Conservation (phyloP, 2,888 invertebrate species). For the Scaptomyza reducta region DNA sequence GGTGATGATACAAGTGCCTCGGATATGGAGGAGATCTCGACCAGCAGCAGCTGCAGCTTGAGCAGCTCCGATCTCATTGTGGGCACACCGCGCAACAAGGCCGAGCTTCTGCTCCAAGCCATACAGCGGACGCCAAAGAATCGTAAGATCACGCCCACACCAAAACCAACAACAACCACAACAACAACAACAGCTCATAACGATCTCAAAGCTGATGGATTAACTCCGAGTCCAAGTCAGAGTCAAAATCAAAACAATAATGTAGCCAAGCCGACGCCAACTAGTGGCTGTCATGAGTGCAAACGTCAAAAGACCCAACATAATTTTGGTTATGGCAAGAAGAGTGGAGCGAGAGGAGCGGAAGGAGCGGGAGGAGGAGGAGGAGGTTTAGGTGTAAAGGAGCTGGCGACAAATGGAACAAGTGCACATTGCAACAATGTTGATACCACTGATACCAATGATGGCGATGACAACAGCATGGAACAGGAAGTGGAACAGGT, state of each 20-base stretch:
- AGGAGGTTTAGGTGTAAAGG: neutral
- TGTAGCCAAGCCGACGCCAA: constrained; percentile 34
- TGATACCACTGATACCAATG: neutral
- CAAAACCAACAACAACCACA: constrained; percentile 37
- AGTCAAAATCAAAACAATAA: constrained; percentile 48
- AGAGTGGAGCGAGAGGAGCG: neutral
- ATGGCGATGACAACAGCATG: constrained; percentile 42
- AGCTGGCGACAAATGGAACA: neutral
- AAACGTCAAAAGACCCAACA: constrained; percentile 84
- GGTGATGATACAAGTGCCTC: constrained; percentile 57
- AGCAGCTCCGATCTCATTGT: constrained; percentile 79
- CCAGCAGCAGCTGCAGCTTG: constrained; percentile 71
- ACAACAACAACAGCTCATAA: constrained; percentile 23
- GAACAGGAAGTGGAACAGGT: constrained; percentile 38
- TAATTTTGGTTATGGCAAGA: constrained; percentile 62
- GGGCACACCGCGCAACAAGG: constrained; percentile 84
- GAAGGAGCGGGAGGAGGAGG: no score
- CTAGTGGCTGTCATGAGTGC: constrained; percentile 82
- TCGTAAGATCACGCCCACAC: constrained; percentile 58
- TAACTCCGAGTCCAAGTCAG: neutral
- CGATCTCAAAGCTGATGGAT: constrained; percentile 40
- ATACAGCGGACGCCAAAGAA: constrained; percentile 85
- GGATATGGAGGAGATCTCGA: constrained; percentile 69
- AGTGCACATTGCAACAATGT: constrained; percentile 24
- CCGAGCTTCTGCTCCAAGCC: constrained; percentile 86